Evolutionary conservation across 2,888 invertebrate genomes (phyloP).

Genomic region (Marasmarcha lunaedactyla): DNA sequence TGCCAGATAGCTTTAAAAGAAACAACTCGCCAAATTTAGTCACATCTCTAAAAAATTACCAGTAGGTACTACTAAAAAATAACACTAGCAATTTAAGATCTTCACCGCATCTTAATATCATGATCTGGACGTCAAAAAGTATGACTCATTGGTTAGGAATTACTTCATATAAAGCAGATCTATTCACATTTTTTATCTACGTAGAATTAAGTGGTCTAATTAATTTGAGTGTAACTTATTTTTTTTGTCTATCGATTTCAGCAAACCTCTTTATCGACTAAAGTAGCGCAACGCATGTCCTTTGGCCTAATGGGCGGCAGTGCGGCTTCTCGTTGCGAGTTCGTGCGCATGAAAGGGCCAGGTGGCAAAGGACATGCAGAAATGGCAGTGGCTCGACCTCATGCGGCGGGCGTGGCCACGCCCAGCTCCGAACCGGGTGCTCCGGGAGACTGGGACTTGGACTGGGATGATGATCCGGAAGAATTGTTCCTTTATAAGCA

Average conservation of each 20-base stretch:
- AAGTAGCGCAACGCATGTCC: slow-evolving; percentile 96
- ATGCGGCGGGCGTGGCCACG: slow-evolving; percentile 93
- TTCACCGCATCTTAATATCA: too few species aligned
- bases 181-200: too few species aligned
- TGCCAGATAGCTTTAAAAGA: too few species aligned
- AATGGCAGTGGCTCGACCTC: slow-evolving; percentile 95
- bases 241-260: slow-evolving; percentile 41
- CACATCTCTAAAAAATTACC: too few species aligned
- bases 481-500: slow-evolving; percentile 86
- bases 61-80: too few species aligned
- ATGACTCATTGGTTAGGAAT: too few species aligned
- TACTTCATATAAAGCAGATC: too few species aligned
- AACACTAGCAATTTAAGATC: too few species aligned
- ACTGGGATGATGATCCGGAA: slow-evolving; percentile 90
- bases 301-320: slow-evolving; percentile 87
- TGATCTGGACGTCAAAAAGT: too few species aligned
- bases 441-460: slow-evolving; percentile 90
- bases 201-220: too few species aligned
- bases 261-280: slow-evolving; percentile 93
- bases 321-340: slow-evolving; percentile 90
- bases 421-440: slow-evolving; percentile 93
- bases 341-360: slow-evolving; percentile 98
- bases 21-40: too few species aligned
- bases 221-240: too few species aligned
- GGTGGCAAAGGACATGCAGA: slow-evolving; percentile 94